Evolutionary conservation across 2,797 vertebrate genomes (phyloP).

Genomic region (Melanotaenia pygmaea): DNA sequence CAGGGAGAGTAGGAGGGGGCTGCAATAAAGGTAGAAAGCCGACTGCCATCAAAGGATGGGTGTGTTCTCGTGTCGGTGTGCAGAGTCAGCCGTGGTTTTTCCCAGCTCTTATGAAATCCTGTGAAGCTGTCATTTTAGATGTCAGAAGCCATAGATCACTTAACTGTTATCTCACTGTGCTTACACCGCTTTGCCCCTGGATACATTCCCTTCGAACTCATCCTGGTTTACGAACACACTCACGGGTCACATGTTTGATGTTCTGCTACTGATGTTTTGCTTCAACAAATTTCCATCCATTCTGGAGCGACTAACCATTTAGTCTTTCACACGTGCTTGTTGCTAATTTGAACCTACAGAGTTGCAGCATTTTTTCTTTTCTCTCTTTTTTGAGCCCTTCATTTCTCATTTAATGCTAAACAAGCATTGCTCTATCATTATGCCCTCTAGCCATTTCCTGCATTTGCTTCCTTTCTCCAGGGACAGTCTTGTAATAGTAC

Average conservation of each 20-base stretch:
- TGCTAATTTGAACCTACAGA: neutral
- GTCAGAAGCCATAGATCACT: constrained; percentile 67
- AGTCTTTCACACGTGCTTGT: constrained; percentile 7
- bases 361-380: neutral
- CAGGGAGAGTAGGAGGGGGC: neutral
- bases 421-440: constrained; percentile 33
- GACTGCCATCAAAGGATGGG: constrained; percentile 1
- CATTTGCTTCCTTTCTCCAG: constrained; percentile 49
- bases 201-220: constrained; percentile 35
- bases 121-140: constrained; percentile 59
- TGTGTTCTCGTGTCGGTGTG: constrained; percentile 16
- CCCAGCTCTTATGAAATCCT: constrained; percentile 56
- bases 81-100: constrained; percentile 33
- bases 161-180: constrained; percentile 56
- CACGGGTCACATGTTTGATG: constrained; percentile 25
- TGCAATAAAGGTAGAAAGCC: neutral
- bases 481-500: constrained; percentile 67
- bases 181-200: constrained; percentile 42
- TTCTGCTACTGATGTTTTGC: constrained; percentile 10
- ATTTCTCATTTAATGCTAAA: constrained; percentile 47
- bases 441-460: constrained; percentile 33
- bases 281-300: constrained; percentile 10
- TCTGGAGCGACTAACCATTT: neutral
- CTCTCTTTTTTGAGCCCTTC: constrained; percentile 4
- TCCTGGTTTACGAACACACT: constrained; percentile 31